Conservation (phyloP, 2,888 invertebrate species). For the Polyommatus iphigenia region DNA sequence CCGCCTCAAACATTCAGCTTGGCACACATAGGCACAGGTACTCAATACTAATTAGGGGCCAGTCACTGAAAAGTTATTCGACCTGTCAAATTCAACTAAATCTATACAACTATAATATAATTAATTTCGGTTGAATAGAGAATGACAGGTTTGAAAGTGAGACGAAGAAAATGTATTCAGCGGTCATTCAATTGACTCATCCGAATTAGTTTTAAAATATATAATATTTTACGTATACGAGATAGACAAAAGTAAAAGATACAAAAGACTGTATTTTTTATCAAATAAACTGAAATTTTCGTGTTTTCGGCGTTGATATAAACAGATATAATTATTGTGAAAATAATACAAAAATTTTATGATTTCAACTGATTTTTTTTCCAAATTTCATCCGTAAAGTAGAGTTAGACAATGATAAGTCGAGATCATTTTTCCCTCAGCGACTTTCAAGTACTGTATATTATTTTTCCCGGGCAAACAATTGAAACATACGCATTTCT, state of each 20-base stretch:
- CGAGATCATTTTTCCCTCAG: not conserved
- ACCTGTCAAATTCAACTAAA: not conserved
- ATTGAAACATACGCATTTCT: conserved; percentile 67
- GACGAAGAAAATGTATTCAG: too few species aligned
- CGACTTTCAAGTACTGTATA: not conserved
- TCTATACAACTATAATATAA: not conserved
- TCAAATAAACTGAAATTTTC: too few species aligned
- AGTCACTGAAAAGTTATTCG: not conserved
- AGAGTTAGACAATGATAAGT: not conserved
- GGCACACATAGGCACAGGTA: conserved; percentile 38
- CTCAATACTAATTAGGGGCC: conserved; percentile 8
- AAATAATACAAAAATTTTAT: not conserved
- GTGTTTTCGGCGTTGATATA: not conserved
- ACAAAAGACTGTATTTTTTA: too few species aligned
- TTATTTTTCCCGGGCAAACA: conserved; percentile 36
- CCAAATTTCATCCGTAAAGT: not conserved
- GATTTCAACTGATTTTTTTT: not conserved
- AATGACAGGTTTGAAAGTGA: too few species aligned
- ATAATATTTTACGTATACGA: too few species aligned
- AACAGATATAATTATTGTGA: not conserved
- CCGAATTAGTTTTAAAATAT: too few species aligned
- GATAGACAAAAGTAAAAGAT: too few species aligned
- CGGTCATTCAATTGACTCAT: too few species aligned
- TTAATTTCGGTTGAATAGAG: too few species aligned
- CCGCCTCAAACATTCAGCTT: conserved; percentile 43